Evolutionary conservation across 1,140 invertebrate genomes (phyloP), one percentile per base, ranked within the genome.

Genomic region (Mycetomoellerius zeteki): DNA sequence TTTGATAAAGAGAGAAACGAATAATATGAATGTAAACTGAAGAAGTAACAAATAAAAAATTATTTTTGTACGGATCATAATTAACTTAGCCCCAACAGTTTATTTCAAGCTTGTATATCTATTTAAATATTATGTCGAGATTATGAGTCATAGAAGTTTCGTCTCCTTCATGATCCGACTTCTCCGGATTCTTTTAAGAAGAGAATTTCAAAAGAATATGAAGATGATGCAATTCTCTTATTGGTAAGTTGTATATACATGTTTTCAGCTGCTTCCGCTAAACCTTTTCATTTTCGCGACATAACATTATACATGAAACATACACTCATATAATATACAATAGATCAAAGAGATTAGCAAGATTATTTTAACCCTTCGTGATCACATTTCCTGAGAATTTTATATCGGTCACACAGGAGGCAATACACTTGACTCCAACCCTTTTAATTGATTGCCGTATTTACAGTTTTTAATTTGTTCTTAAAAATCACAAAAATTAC

Each of bases 31-130:
- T 84, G 80, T 84, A 84, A 81, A 81, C n/a, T 81, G 27, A 73
- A 84, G 24, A 73, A 84, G 37, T 75, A 84, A 84, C 24, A 84
- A 84, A 84, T 84, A 84, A 84, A 84, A 73, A 50, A 14, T 27
- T 84, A 84, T 84, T 84, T 84, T 84, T 84, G 24, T 84, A 84
- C 14, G 71, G 27, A 84, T 37, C 7, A 37, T 73, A 84, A 84
- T 84, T 50, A 60, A 72, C 47, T 30, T 16, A 82, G 24, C 19
- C 52, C 54, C 7, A 24, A 82, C 19, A 56, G 19, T 84, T 84
- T 73, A 84, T 84, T 82, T 60, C 30, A 24, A 62, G 24, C 24
- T 47, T 62, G 54, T 43, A 8, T 27, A 19, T 60, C 1, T 47
- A 43, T 50, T 21, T 50, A 65, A 33, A 14, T 27, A 73, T 30